These are phyloP conservation scores for Matsumurasca onukii DNA, from an alignment of 1,140 invertebrate genomes.

Conservation along the genomic window DNA sequence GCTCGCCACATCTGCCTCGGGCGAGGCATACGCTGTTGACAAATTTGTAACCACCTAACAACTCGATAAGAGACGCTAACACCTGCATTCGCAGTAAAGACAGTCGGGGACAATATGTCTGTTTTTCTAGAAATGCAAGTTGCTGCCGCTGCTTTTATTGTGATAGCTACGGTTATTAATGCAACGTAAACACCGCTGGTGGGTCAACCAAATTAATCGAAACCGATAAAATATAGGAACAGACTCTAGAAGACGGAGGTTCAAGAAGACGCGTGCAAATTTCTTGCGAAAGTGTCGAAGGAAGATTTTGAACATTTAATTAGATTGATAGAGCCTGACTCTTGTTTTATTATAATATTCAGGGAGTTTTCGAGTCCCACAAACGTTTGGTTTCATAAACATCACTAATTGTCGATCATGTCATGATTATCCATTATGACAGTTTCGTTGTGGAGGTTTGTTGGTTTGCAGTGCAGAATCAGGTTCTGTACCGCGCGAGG, in stretches of 20 bases:
- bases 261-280: not conserved
- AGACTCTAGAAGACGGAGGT: not conserved
- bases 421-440: no score
- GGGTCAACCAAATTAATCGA: not conserved
- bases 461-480: no score
- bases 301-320: not conserved
- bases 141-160: not conserved
- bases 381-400: no score
- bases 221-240: not conserved
- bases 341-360: no score
- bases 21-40: not conserved
- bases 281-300: not conserved
- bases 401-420: no score
- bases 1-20: not conserved
- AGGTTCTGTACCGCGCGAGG: no score
- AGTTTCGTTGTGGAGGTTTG: no score
- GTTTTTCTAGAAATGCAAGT: not conserved
- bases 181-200: not conserved
- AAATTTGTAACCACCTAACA: not conserved
- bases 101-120: not conserved
- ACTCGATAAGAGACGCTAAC: not conserved
- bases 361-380: no score
- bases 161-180: not conserved
- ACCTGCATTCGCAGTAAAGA: not conserved
- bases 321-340: not conserved